Evolutionary conservation across 2,113 vertebrate genomes (phyloP).

Genomic region (Oryzias javanicus): DNA sequence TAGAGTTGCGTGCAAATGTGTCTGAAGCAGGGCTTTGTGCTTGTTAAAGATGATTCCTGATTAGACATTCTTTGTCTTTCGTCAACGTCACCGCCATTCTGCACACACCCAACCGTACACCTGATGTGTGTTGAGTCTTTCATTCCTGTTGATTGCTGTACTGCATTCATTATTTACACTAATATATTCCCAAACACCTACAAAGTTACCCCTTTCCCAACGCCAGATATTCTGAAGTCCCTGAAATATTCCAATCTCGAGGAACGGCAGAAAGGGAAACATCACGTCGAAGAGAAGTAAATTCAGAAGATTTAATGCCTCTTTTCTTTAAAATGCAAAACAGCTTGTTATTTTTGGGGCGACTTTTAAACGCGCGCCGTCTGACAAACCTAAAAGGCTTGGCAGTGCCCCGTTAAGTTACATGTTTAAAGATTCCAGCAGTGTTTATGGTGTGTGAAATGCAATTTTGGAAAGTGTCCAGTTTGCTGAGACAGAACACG

Average conservation of each 20-base stretch:
- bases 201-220: conserved; percentile 20
- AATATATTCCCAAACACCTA: conserved; percentile 42
- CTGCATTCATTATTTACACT: neutral
- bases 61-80: neutral
- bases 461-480: conserved; percentile 72
- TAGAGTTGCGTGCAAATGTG: neutral
- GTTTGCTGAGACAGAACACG: conserved; percentile 56
- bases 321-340: conserved; percentile 73
- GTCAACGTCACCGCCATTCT: neutral
- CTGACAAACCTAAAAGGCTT: conserved; percentile 55
- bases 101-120: neutral
- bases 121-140: neutral
- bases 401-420: conserved; percentile 64
- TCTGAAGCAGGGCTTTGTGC: neutral
- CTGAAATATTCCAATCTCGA: conserved; percentile 43
- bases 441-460: conserved; percentile 75
- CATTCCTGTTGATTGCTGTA: too few species aligned
- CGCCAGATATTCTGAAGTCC: conserved; percentile 35
- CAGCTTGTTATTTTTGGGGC: conserved; percentile 70
- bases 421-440: conserved; percentile 67
- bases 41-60: neutral
- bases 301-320: conserved; percentile 47
- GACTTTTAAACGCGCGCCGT: conserved; percentile 45
- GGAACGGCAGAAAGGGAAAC: conserved; percentile 20
- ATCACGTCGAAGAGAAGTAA: conserved; percentile 48